Evolutionary conservation across 2,113 vertebrate genomes (phyloP).

Genomic region (Syrmaticus mikado): DNA sequence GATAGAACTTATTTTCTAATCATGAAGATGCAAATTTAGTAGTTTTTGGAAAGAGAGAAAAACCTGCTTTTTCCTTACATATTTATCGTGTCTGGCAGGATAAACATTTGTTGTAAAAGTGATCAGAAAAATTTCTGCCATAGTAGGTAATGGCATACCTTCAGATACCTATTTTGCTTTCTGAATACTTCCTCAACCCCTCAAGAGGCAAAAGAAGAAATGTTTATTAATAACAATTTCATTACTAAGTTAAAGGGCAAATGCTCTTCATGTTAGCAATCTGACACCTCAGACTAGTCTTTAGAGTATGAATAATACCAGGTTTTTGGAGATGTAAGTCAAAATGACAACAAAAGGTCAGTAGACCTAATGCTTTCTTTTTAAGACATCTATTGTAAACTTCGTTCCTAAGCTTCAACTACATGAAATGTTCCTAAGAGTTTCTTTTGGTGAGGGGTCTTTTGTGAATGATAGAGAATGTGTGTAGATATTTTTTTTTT

Average conservation of each 20-base stretch:
- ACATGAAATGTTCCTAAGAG: accelerated
- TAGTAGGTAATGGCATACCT: not conserved
- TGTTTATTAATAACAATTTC: not conserved
- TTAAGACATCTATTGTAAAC: accelerated
- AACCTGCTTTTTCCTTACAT: not conserved
- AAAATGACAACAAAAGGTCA: not conserved
- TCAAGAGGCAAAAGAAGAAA: not conserved
- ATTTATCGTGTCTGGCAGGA: not conserved
- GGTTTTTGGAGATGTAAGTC: not conserved
- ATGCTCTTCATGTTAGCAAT: not conserved
- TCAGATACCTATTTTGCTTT: not conserved
- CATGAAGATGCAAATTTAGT: not conserved
- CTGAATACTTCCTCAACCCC: not conserved
- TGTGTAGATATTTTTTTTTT: not conserved
- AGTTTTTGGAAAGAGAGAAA: not conserved
- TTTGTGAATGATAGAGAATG: not conserved
- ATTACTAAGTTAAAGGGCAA: not conserved
- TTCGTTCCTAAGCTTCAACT: not conserved
- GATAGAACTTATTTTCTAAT: not conserved
- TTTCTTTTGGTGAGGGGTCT: not conserved
- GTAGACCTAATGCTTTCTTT: not conserved
- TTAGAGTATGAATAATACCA: not conserved
- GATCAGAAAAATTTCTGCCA: not conserved
- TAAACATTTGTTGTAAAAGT: not conserved
- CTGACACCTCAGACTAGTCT: not conserved